phyloP scores from a whole-genome alignment of 2,888 invertebrate species.

The Hymenopus coronatus region DNA sequence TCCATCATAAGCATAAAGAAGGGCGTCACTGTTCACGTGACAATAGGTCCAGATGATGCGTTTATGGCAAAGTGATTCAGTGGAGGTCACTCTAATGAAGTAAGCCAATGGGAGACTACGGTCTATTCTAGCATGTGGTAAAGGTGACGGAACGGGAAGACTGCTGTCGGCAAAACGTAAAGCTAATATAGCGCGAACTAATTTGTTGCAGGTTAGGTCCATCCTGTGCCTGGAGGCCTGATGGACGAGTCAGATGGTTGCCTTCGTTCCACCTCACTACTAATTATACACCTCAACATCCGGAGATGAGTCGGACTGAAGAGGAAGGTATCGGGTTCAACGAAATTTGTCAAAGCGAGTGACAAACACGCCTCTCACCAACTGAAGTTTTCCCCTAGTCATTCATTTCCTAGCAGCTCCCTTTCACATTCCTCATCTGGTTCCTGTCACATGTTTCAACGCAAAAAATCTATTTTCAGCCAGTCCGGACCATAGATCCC shows the following conservation, averaged over 20 bases:
- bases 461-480: neutral
- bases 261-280: neutral
- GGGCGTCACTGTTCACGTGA: neutral
- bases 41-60: neutral
- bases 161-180: slow-evolving; percentile 8
- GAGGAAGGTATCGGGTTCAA: neutral
- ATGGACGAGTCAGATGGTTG: neutral
- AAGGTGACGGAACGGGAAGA: neutral
- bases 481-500: neutral
- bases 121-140: neutral
- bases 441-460: neutral
- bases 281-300: neutral
- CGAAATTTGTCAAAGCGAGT: neutral
- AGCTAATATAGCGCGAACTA: neutral
- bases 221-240: neutral
- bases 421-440: neutral
- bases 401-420: neutral
- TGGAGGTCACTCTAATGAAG: neutral
- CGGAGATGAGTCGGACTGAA: neutral
- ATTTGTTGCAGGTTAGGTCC: slow-evolving; percentile 3
- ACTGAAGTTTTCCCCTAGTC: neutral
- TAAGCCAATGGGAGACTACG: too few species aligned
- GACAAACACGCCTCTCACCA: neutral
- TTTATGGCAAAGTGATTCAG: neutral
- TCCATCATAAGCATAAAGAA: neutral